Evolutionary conservation across 2,113 vertebrate genomes (phyloP), one percentile per base, ranked within the genome.

Genomic region (Oreocharis arfaki): DNA sequence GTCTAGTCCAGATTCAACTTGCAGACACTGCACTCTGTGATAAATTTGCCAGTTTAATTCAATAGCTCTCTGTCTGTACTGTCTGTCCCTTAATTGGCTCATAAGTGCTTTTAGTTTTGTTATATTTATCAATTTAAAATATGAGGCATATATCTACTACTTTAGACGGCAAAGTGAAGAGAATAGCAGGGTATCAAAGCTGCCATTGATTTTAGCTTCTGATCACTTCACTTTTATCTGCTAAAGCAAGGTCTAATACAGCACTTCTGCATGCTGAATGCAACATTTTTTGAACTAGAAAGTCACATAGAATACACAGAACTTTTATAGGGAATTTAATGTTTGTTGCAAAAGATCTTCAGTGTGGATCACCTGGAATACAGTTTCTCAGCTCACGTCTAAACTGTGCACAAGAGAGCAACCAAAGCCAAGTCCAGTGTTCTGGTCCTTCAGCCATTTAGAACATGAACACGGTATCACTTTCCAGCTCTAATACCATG

Each of bases 381-480:
- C 11, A 26, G 42, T 39, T 67, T 75, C 53, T 60, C 55, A 84
- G 63, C 42, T 74, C 9, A 74, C 61, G 24, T n/a, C 35, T 77
- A 57, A 71, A 67, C 37, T 9, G 14, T 22, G 28, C 23, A 3
- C 32, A 60, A 70, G 35, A 47, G 16, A 64, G 20, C n/a, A 81
- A 55, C 17, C 55, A 87, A 86, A 82, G 21, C 28, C 13, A 71
- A 74, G 63, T 16, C 37, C 59, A 46, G 39, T 23, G 20, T 71
- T 50, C 46, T 26, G 42, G 17, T 46, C 19, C 35, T 68, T 35
- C 76, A 63, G 50, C 10, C 73, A 69, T n/a, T 65, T 15, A 53
- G 50, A 76, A 65, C 27, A 83, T 0, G 2, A 50, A 60, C 13
- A 30, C 0, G 0, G 21, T 47, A 35, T 21, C 30, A 7, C n/a